Evolutionary conservation across 2,888 invertebrate genomes (phyloP).

Genomic region (Clanis bilineata): DNA sequence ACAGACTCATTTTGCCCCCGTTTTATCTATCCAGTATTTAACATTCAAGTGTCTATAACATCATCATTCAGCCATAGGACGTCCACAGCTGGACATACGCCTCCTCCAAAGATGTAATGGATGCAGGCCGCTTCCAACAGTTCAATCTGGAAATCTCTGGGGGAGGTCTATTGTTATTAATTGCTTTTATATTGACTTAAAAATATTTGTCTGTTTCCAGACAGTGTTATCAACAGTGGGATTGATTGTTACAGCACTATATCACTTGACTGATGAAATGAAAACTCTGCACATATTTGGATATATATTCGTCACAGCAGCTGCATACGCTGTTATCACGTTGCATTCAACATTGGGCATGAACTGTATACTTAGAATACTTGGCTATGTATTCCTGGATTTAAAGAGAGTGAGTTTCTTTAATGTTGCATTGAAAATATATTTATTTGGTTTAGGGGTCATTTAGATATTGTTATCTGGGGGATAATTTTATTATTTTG

Average conservation of each 20-base stretch:
- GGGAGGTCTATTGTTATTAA: background rate
- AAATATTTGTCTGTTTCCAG: conserved; percentile 55
- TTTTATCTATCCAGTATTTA: too few species aligned
- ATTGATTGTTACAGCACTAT: conserved; percentile 63
- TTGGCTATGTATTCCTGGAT: conserved; percentile 44
- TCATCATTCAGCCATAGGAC: too few species aligned
- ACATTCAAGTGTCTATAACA: too few species aligned
- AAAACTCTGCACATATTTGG: conserved; percentile 36
- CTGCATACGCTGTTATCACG: conserved; percentile 39
- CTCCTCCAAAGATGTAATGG: too few species aligned
- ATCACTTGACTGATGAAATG: conserved; percentile 37
- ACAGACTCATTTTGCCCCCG: too few species aligned
- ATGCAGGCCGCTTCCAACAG: too few species aligned
- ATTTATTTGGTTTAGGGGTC: background rate
- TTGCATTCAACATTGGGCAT: conserved; percentile 45
- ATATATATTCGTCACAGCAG: conserved; percentile 36
- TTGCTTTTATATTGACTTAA: conserved; percentile 22
- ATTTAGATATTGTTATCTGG: too few species aligned
- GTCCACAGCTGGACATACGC: too few species aligned
- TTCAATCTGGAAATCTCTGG: too few species aligned
- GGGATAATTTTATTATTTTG: too few species aligned
- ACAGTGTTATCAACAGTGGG: conserved; percentile 61
- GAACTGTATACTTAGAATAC: conserved; percentile 35
- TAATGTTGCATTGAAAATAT: background rate
- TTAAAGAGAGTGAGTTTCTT: conserved; percentile 48